Conservation (phyloP, 2,797 vertebrate species). For the Melanotaenia pygmaea region DNA sequence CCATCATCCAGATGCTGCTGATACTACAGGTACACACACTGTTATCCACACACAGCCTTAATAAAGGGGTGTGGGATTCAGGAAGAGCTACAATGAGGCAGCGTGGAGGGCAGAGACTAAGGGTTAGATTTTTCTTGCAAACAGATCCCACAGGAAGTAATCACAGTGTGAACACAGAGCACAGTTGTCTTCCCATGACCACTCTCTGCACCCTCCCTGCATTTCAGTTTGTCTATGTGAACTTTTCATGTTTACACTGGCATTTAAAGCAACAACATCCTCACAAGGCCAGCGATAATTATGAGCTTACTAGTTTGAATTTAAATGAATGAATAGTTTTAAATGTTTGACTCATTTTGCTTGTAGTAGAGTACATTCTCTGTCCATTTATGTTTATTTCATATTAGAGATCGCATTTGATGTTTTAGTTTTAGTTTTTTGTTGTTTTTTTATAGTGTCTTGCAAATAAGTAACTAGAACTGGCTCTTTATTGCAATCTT, state of each 20-base stretch:
- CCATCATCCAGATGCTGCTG: conserved; percentile 96
- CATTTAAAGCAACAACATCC: neutral
- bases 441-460: neutral
- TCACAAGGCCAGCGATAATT: neutral
- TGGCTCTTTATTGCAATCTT: neutral
- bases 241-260: conserved; percentile 24
- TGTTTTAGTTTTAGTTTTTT: too few relatives aligned
- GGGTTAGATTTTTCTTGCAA: conserved; percentile 11
- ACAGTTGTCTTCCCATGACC: conserved; percentile 71
- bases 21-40: conserved; percentile 88
- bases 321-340: too few relatives aligned
- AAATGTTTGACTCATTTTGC: too few relatives aligned
- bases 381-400: neutral
- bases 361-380: neutral
- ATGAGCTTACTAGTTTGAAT: neutral
- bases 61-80: conserved; percentile 2
- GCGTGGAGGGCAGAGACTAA: conserved; percentile 17
- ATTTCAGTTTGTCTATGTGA: conserved; percentile 20
- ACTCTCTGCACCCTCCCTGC: conserved; percentile 26
- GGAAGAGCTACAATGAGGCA: conserved; percentile 24
- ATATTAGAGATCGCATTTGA: neutral
- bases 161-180: conserved; percentile 48
- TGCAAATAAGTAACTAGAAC: neutral
- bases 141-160: conserved; percentile 72
- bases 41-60: neutral